Percentiles rank a stretch among this genome's conserved stretches.
Evolutionary conservation across 2,888 invertebrate genomes (phyloP).

Genomic region (Notodonta dromedarius): DNA sequence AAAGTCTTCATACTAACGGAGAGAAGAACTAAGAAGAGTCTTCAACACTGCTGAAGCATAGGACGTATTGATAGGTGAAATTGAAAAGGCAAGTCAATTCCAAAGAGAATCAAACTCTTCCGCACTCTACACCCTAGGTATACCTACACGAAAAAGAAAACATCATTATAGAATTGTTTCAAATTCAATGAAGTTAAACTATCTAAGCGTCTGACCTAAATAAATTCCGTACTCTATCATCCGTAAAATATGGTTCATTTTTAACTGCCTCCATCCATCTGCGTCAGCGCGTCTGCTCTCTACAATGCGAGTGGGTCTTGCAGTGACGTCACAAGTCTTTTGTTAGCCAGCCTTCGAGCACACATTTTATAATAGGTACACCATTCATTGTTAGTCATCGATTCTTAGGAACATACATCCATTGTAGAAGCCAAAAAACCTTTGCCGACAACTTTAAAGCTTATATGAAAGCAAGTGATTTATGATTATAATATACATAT

Average conservation of each 20-base stretch:
- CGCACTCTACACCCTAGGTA: too few species aligned
- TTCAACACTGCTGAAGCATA: too few species aligned
- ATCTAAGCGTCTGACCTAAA: background rate
- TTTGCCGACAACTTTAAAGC: constrained; percentile 19
- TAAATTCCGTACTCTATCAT: background rate
- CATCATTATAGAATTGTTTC: background rate
- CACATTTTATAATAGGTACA: constrained; percentile 31
- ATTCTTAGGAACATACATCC: constrained; percentile 13
- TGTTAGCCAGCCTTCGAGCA: constrained; percentile 21
- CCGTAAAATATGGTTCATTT: constrained; percentile 5
- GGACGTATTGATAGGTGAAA: too few species aligned
- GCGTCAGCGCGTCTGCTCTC: constrained; percentile 29
- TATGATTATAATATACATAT: too few species aligned
- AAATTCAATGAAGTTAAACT: background rate
- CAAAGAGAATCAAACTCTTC: too few species aligned
- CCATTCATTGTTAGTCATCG: constrained; percentile 26
- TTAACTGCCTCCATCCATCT: constrained; percentile 6
- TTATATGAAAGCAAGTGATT: background rate
- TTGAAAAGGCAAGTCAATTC: too few species aligned
- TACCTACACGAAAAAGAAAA: background rate
- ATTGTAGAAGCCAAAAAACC: constrained; percentile 23
- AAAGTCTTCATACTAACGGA: too few species aligned
- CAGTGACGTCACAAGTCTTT: background rate
- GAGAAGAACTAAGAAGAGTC: too few species aligned
- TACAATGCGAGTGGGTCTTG: constrained; percentile 25